These are phyloP conservation scores for Andricus grossulariae DNA, from an alignment of 1,140 invertebrate species.

Conservation along the genomic window DNA sequence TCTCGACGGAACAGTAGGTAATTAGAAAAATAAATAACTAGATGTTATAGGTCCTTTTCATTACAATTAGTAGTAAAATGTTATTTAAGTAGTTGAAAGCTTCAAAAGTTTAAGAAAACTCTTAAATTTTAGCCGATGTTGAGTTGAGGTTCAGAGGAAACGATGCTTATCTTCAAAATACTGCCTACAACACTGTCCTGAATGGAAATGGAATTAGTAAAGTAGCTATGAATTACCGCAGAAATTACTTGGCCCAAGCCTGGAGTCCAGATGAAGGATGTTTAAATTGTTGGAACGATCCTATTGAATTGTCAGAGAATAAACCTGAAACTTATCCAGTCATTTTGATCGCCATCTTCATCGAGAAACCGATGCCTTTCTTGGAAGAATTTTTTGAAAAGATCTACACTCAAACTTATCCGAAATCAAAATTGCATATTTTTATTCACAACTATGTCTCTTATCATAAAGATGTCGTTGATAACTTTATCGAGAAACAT, in stretches of 20 bases:
- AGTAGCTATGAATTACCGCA: conserved; percentile 86
- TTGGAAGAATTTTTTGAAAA: conserved; percentile 91
- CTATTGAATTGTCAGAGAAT: conserved; percentile 71
- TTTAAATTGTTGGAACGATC: conserved; percentile 83
- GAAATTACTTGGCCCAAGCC: conserved; percentile 92
- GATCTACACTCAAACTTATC: conserved; percentile 86
- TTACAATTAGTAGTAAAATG: too few relatives aligned
- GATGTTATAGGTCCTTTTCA: too few relatives aligned
- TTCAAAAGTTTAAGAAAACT: not conserved
- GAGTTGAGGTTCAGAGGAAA: conserved; percentile 83
- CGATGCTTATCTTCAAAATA: conserved; percentile 85
- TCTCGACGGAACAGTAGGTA: conserved; percentile 91
- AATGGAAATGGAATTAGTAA: conserved; percentile 97
- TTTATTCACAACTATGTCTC: conserved; percentile 89
- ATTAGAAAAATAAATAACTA: conserved; percentile 47
- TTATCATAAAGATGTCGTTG: conserved; percentile 83
- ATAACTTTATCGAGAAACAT: conserved; percentile 80
- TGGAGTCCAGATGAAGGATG: conserved; percentile 90
- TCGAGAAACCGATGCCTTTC: conserved; percentile 93
- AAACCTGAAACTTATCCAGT: conserved; percentile 76
- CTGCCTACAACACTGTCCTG: conserved; percentile 87
- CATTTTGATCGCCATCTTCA: conserved; percentile 88
- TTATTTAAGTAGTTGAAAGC: too few relatives aligned
- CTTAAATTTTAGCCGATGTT: conserved; percentile 81
- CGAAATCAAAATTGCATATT: conserved; percentile 90